These are phyloP conservation scores for Phyllostomus hastatus DNA, from an alignment of 2,113 vertebrate species.

Conservation along the genomic window DNA sequence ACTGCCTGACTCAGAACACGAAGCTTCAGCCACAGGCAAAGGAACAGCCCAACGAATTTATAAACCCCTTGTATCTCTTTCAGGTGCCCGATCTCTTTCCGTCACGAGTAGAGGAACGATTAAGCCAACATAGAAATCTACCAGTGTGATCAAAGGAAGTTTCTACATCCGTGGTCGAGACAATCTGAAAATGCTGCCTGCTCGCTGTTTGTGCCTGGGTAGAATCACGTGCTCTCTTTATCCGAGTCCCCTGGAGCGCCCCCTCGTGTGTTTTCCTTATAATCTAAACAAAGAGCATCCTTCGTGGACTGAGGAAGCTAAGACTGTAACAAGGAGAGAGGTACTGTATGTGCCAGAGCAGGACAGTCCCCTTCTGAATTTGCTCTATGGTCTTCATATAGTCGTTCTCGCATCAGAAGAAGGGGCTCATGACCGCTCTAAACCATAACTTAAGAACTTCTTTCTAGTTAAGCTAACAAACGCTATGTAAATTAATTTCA, in stretches of 20 bases:
- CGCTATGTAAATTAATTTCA: not conserved
- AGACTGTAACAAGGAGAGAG: not conserved
- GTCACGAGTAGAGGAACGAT: not conserved
- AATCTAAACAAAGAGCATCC: not conserved
- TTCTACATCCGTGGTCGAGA: not conserved
- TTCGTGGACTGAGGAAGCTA: not conserved
- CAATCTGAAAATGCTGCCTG: not conserved
- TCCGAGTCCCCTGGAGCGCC: not conserved
- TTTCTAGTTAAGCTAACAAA: not conserved
- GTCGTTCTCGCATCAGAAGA: not conserved
- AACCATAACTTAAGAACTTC: not conserved
- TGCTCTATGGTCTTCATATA: not conserved
- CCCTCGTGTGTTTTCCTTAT: not conserved
- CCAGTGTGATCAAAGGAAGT: not conserved
- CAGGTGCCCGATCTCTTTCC: not conserved
- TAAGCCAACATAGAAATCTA: not conserved
- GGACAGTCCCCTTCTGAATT: not conserved
- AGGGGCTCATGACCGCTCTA: not conserved
- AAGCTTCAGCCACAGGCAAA: not conserved
- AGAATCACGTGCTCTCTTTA: not conserved
- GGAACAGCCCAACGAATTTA: not conserved
- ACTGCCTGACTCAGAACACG: not conserved
- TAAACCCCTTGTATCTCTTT: not conserved
- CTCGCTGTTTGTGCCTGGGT: not conserved
- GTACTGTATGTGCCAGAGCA: fast-evolving